phyloP scores from a whole-genome alignment of 2,113 vertebrate species.

The Oenanthe oenanthe region DNA sequence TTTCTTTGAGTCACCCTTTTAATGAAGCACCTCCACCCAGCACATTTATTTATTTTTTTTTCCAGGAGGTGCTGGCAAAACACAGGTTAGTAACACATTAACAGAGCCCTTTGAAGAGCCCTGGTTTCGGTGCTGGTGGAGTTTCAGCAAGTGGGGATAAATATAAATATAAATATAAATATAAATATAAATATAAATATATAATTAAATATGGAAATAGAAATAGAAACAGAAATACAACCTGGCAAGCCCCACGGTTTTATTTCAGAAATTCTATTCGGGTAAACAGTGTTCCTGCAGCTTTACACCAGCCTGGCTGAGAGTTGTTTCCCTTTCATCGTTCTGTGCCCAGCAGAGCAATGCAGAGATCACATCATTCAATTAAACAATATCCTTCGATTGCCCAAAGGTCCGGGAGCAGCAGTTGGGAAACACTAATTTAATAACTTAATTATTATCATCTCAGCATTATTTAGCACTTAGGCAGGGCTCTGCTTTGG shows the following conservation, averaged over 20 bases:
- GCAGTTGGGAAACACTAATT: not conserved
- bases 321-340: not conserved
- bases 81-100: not conserved
- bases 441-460: constrained; percentile 3
- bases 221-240: not conserved
- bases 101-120: not conserved
- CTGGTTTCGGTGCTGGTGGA: not conserved
- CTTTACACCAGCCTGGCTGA: accelerated
- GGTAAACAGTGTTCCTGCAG: accelerated
- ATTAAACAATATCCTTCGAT: constrained; percentile 21
- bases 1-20: not conserved
- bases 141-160: not conserved
- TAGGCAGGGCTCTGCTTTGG: not conserved
- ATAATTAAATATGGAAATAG: not conserved
- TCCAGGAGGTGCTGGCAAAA: not conserved
- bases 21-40: not conserved
- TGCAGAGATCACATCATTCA: not conserved
- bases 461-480: not conserved
- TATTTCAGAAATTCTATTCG: accelerated
- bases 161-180: not conserved
- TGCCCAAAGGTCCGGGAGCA: not conserved
- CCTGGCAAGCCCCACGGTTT: accelerated
- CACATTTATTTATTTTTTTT: not conserved
- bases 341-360: not conserved
- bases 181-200: not conserved